phyloP scores from a whole-genome alignment of 2,797 vertebrate genomes.

The Orestias chungarensis region DNA sequence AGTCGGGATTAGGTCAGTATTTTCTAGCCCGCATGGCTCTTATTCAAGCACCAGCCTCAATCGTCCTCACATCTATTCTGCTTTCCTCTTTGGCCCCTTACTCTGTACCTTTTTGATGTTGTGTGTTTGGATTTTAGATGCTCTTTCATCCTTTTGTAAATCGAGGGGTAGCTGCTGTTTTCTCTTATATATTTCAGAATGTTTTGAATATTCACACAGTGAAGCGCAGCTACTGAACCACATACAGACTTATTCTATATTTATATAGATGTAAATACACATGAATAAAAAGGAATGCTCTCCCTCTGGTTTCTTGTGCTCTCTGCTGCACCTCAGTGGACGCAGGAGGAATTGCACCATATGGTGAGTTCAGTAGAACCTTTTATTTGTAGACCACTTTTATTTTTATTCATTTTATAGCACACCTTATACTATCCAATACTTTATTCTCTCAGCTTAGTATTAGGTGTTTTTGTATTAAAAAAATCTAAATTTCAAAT shows the following conservation, averaged over 20 bases:
- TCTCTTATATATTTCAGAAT: slow-evolving; percentile 67
- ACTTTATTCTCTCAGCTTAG: slow-evolving; percentile 10
- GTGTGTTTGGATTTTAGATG: slow-evolving; percentile 63
- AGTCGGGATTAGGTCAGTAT: slow-evolving; percentile 87
- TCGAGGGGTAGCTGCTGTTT: slow-evolving; percentile 44
- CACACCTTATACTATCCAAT: neutral
- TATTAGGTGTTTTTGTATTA: slow-evolving; percentile 12
- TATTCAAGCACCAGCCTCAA: slow-evolving; percentile 59
- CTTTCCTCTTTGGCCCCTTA: slow-evolving; percentile 52
- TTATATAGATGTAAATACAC: slow-evolving; percentile 1
- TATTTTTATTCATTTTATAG: slow-evolving; percentile 13
- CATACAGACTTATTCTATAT: slow-evolving; percentile 10
- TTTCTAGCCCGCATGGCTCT: slow-evolving; percentile 47
- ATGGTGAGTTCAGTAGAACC: slow-evolving; percentile 79
- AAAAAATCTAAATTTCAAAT: neutral
- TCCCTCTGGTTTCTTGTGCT: slow-evolving; percentile 75
- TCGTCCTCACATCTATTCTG: slow-evolving; percentile 34
- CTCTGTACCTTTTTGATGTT: slow-evolving; percentile 67
- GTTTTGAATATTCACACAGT: slow-evolving; percentile 55
- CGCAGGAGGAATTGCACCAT: slow-evolving; percentile 77
- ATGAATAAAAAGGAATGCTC: slow-evolving; percentile 47
- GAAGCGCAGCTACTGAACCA: slow-evolving; percentile 30
- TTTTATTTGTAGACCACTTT: slow-evolving; percentile 36
- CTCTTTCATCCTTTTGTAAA: slow-evolving; percentile 67
- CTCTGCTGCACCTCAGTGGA: slow-evolving; percentile 82